These are phyloP conservation scores for Plumapathes pennacea DNA, from an alignment of 92 coral and sea anemone genomes.

Conservation along the genomic window DNA sequence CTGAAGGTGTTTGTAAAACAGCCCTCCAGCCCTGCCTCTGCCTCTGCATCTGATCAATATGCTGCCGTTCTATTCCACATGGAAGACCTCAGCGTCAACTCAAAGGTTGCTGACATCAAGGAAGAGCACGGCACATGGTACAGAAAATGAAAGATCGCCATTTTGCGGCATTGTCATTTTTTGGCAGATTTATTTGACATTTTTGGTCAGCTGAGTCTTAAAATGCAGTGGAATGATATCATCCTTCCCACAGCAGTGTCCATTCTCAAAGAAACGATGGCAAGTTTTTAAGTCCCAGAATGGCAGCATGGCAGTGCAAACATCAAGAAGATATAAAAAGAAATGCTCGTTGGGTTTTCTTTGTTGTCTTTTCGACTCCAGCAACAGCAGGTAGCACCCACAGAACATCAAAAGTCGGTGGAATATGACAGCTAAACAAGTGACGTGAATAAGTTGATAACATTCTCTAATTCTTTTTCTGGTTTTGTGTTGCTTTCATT, in stretches of 20 bases:
- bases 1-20: conserved; percentile 13
- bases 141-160: conserved; percentile 25
- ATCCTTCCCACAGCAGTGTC: conserved; percentile 48
- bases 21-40: neutral
- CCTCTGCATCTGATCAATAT: conserved; percentile 29
- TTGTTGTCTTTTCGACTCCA: too few species aligned
- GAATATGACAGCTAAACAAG: too few species aligned
- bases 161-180: conserved; percentile 51
- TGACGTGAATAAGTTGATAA: too few species aligned
- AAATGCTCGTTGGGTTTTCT: too few species aligned
- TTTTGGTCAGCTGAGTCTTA: conserved; percentile 39
- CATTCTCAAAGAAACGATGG: conserved; percentile 17
- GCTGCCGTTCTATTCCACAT: conserved; percentile 34
- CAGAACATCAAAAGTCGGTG: too few species aligned
- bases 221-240: conserved; percentile 38
- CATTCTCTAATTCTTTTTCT: too few species aligned
- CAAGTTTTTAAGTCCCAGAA: conserved; percentile 11
- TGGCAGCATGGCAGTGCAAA: too few species aligned
- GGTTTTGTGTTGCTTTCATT: too few species aligned
- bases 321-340: too few species aligned
- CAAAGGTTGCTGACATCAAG: conserved; percentile 34
- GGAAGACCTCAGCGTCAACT: conserved; percentile 35
- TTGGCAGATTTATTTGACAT: conserved; percentile 37
- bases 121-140: conserved; percentile 18
- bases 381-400: too few species aligned